Evolutionary conservation across 2,888 invertebrate species (phyloP).

Genomic region (Graphium colonna): DNA sequence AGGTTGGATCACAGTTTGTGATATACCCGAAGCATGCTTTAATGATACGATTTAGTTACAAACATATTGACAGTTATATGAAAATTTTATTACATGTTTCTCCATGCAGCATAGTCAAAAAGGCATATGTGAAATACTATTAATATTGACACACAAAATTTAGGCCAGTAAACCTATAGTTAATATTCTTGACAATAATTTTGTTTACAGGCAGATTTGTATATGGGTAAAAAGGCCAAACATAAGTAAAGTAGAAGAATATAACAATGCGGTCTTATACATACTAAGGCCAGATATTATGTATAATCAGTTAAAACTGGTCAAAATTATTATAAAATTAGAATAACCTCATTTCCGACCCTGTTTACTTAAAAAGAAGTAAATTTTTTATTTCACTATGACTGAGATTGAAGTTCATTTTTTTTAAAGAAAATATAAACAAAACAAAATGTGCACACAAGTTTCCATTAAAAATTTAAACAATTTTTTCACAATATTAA

Average conservation of each 20-base stretch:
- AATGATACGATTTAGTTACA: no score
- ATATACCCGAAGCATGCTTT: no score
- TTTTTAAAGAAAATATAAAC: not conserved
- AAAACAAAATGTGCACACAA: constrained; percentile 20
- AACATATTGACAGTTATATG: not conserved
- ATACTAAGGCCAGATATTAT: not conserved
- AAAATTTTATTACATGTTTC: no score
- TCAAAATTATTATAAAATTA: not conserved
- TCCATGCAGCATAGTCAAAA: no score
- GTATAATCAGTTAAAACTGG: not conserved
- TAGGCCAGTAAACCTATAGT: no score
- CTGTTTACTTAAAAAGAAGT: no score
- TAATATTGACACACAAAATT: no score
- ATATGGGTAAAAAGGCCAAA: not conserved
- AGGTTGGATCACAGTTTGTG: not conserved
- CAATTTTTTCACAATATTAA: not conserved
- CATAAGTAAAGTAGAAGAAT: not conserved
- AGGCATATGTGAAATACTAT: no score
- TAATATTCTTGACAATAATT: no score
- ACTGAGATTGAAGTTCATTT: not conserved
- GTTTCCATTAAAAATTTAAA: not conserved
- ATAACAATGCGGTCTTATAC: not conserved
- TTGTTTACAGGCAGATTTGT: no score
- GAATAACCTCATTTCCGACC: not conserved
- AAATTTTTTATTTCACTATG: no score